These are phyloP conservation scores for Ormyrus rosae DNA, from an alignment of 2,888 invertebrate genomes.

Conservation along the genomic window DNA sequence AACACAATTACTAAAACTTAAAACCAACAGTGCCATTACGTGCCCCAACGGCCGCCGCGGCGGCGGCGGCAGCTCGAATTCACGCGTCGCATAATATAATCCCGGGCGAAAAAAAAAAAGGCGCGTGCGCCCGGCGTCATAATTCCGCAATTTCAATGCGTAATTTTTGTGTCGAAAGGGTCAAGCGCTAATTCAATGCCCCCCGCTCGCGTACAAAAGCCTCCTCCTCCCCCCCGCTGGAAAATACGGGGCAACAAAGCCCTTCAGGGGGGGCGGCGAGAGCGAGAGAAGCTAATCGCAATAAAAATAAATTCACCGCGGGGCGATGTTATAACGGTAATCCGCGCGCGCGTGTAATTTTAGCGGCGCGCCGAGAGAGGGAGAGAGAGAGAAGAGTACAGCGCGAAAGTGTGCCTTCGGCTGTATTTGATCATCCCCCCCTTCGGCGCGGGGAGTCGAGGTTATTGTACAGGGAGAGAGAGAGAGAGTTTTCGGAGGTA, in stretches of 20 bases:
- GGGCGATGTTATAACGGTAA: constrained; percentile 17
- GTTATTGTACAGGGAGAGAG: too few species aligned
- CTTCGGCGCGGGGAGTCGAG: neutral
- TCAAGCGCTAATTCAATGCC: neutral
- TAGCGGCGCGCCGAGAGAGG: constrained; percentile 4
- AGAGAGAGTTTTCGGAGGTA: neutral
- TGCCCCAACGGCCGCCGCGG: too few species aligned
- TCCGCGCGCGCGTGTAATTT: constrained; percentile 36
- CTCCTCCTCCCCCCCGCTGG: neutral
- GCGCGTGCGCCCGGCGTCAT: neutral
- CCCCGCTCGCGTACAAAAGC: too few species aligned
- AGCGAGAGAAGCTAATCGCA: constrained; percentile 28
- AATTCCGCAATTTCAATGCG: constrained; percentile 17
- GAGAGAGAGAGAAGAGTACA: neutral
- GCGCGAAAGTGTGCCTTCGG: constrained; percentile 23
- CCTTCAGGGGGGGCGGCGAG: neutral
- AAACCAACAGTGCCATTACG: neutral
- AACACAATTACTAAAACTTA: too few species aligned
- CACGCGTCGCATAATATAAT: neutral
- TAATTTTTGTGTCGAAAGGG: constrained; percentile 17
- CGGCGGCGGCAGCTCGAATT: neutral
- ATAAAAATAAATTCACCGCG: constrained; percentile 54
- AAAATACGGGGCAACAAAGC: neutral
- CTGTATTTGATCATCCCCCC: constrained; percentile 35
- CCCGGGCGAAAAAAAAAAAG: constrained; percentile 15